Percentiles rank a stretch among this genome's conserved stretches.
Evolutionary conservation across 2,113 vertebrate genomes (phyloP).

Genomic region (Muntiacus reevesi): DNA sequence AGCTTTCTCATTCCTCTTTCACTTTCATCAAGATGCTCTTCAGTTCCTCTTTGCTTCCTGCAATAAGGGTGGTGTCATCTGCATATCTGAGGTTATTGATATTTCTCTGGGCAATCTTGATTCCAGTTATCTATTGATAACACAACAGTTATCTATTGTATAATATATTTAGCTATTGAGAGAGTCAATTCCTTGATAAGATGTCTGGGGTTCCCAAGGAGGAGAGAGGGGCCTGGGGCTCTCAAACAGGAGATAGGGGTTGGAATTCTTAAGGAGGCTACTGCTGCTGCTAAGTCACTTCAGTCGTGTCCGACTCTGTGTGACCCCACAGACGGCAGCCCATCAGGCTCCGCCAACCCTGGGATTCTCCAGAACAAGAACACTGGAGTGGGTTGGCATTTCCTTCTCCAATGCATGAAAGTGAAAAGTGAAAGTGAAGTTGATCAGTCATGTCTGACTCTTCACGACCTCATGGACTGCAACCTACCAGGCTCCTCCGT

Average conservation of each 20-base stretch:
- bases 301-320: too few relatives aligned
- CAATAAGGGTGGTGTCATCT: neutral
- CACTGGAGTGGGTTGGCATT: neutral
- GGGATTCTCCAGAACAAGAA: neutral
- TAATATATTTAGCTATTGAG: neutral
- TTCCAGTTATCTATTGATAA: neutral
- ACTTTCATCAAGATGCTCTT: neutral
- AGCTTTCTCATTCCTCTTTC: neutral
- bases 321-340: too few relatives aligned
- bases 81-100: neutral
- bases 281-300: too few relatives aligned
- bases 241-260: neutral
- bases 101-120: neutral
- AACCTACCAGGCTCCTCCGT: too few relatives aligned
- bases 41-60: neutral
- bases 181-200: neutral
- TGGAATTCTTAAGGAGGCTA: too few relatives aligned
- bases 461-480: accelerated
- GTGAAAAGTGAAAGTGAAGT: too few relatives aligned
- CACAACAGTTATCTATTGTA: neutral
- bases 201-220: neutral
- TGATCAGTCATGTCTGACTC: too few relatives aligned
- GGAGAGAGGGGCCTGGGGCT: neutral
- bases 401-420: too few relatives aligned
- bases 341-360: too few relatives aligned